phyloP scores from a whole-genome alignment of 2,888 invertebrate species.

The Eurois occulta region DNA sequence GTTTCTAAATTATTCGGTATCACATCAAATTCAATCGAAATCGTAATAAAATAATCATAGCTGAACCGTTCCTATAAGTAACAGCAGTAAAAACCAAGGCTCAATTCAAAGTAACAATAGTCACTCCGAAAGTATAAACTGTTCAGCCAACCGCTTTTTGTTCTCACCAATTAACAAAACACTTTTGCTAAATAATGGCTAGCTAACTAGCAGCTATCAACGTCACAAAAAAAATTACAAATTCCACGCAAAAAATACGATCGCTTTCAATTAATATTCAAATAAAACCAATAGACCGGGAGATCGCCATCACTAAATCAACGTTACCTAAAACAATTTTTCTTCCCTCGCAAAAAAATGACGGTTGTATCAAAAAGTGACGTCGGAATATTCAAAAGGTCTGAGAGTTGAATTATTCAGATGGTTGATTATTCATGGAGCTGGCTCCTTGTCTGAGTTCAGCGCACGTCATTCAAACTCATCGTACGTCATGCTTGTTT shows the following conservation, averaged over 20 bases:
- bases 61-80: not conserved
- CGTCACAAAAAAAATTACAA: slow-evolving; percentile 34
- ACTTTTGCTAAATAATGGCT: not conserved
- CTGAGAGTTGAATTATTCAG: slow-evolving; percentile 65
- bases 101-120: not conserved
- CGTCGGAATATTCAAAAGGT: slow-evolving; percentile 62
- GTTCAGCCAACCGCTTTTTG: not conserved
- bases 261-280: slow-evolving; percentile 59
- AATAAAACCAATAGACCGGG: slow-evolving; percentile 49
- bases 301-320: slow-evolving; percentile 47
- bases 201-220: slow-evolving; percentile 1
- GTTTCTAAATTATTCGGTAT: slow-evolving; percentile 6
- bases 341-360: slow-evolving; percentile 46
- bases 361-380: slow-evolving; percentile 63
- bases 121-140: not conserved
- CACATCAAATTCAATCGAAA: not conserved
- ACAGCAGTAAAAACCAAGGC: not conserved
- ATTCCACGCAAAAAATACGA: slow-evolving; percentile 46
- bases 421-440: slow-evolving; percentile 66
- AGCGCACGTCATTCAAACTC: slow-evolving; percentile 51
- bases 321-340: slow-evolving; percentile 59
- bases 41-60: slow-evolving; percentile 21
- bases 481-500: slow-evolving; percentile 58
- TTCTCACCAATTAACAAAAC: slow-evolving; percentile 3
- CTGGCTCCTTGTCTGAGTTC: slow-evolving; percentile 45